Percentiles rank a stretch among this genome's conserved stretches.
phyloP scores from a whole-genome alignment of 64 coral and sea anemone species.

The Dendrophyllia cribrosa region DNA sequence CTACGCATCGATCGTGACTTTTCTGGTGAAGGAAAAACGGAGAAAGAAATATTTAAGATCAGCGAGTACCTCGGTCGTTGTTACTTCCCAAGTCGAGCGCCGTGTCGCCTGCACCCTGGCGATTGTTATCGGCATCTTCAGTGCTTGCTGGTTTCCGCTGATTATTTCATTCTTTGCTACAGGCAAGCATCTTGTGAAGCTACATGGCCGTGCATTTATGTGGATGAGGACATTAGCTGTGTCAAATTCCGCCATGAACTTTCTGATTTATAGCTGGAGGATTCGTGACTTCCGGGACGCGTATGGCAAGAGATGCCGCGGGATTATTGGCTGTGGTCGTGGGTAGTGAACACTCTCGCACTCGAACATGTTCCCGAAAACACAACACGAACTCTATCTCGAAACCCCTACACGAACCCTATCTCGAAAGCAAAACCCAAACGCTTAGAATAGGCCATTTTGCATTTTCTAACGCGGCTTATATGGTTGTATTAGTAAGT shows the following conservation, averaged over 20 bases:
- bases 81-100: not conserved
- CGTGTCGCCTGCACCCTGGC: slow-evolving; percentile 15
- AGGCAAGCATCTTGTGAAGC: not conserved
- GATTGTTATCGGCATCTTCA: slow-evolving; percentile 19
- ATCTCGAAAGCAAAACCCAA: no score
- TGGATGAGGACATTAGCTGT: slow-evolving; percentile 7
- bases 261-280: slow-evolving; percentile 10
- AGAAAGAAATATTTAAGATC: not conserved
- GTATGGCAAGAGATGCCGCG: not conserved
- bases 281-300: slow-evolving; percentile 20
- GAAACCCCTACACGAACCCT: no score
- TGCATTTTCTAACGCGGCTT: no score
- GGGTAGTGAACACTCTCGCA: no score
- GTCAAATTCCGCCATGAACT: slow-evolving; percentile 23
- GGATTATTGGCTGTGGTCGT: no score
- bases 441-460: no score
- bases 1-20: slow-evolving; percentile 20
- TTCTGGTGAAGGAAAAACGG: not conserved
- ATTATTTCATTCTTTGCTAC: not conserved
- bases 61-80: not conserved
- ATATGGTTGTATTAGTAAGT: no score
- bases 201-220: not conserved
- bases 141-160: not conserved
- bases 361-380: no score
- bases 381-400: no score